Conservation (phyloP, 2,113 vertebrate species). For the Nicator chloris region DNA sequence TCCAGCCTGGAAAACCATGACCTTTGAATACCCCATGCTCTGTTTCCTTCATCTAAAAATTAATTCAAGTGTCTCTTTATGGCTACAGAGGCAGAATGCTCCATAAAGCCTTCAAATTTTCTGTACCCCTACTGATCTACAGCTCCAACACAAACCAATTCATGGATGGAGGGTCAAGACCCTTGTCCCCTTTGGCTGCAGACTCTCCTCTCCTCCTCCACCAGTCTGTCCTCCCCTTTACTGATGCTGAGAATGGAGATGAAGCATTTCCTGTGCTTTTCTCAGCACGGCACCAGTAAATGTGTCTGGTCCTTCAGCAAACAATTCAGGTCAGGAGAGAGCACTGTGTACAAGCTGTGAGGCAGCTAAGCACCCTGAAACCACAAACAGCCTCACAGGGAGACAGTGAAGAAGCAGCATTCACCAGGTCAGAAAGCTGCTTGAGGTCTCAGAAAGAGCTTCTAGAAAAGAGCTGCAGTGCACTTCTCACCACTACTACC, state of each 20-base stretch:
- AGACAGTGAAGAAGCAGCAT: not conserved
- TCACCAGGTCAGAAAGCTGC: not conserved
- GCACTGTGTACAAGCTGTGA: not conserved
- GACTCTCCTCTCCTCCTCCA: not conserved
- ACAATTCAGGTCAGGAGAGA: not conserved
- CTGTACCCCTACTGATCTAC: not conserved
- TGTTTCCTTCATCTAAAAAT: not conserved
- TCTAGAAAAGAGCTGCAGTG: not conserved
- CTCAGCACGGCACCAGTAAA: accelerated
- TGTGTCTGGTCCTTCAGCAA: not conserved
- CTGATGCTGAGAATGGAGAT: not conserved
- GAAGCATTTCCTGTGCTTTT: constrained; percentile 22
- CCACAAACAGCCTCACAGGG: not conserved
- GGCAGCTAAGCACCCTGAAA: not conserved
- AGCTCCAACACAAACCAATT: not conserved
- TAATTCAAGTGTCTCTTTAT: constrained; percentile 32
- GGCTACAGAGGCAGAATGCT: not conserved
- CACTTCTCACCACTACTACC: not conserved
- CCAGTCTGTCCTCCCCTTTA: not conserved
- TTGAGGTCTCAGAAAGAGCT: not conserved
- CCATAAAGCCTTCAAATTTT: not conserved
- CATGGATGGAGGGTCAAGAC: not conserved
- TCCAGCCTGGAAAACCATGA: not conserved
- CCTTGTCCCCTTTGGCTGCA: not conserved
- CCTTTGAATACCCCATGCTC: not conserved